These are phyloP conservation scores for Lithophane leautieri DNA, from an alignment of 2,888 invertebrate species.

Conservation along the genomic window DNA sequence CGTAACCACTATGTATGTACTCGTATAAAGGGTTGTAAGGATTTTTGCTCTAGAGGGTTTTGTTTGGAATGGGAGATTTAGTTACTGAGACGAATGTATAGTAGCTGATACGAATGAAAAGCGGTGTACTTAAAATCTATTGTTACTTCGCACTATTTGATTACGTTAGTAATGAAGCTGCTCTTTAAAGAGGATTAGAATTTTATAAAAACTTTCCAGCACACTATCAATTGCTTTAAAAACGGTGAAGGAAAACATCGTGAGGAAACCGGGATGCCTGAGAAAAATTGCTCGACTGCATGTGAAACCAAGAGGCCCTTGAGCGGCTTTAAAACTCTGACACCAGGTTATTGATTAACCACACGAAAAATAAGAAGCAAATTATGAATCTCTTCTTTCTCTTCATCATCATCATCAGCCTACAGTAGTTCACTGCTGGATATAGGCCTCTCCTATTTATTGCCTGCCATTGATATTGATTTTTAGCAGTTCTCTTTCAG, in stretches of 20 bases:
- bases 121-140: neutral
- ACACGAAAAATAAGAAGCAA: too few species aligned
- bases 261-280: too few species aligned
- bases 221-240: too few species aligned
- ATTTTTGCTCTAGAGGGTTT: constrained; percentile 52
- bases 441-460: neutral
- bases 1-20: constrained; percentile 62
- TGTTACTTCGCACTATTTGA: neutral
- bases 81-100: constrained; percentile 41
- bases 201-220: neutral
- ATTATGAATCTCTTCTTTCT: neutral
- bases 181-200: neutral
- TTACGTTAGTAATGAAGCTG: neutral
- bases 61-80: constrained; percentile 59
- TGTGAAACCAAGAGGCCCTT: too few species aligned
- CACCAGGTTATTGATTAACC: too few species aligned
- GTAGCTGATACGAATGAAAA: neutral
- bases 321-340: too few species aligned
- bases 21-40: constrained; percentile 57
- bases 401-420: neutral
- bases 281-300: too few species aligned
- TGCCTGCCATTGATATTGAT: too few species aligned
- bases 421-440: neutral
- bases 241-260: too few species aligned
- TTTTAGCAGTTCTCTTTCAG: neutral